Base-by-base conservation (phyloP, 2,888 invertebrate species). In the Leptopilina syphax region DNA sequence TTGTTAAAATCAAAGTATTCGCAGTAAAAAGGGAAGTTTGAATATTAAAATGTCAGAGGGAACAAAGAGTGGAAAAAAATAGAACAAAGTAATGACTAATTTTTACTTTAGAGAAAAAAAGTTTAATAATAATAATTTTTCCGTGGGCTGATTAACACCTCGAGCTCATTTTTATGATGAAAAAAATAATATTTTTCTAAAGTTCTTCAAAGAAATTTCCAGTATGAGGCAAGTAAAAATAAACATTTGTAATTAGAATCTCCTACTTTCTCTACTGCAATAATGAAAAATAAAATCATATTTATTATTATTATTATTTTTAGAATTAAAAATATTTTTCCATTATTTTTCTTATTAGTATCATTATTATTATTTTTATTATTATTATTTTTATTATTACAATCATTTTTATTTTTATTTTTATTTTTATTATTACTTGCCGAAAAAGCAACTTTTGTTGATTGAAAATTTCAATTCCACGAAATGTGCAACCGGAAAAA, bases 81-180 rank as follows among this genome's bases (percentile, higher is more conserved):
- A 68, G 66, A 60, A n/a, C 9, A 41, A 73, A 8, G n/a, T 50
- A 27, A 73, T 34, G 57, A 27, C 73, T 73, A 73, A 41, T 73
- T 73, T 34, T 34, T 27, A 57, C 27, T 73, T 70, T 57, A 13
- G n/a, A 54, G 9, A 10, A 27, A 27, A 57, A 9, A 34, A 3
- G n/a, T 57, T 57, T 57, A 54, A n/a, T 57, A 73, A n/a, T 57
- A 73, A n/a, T 73, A 41, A 73, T 73, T 57, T 3, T 13, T 27
- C 34, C 12, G 13, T 27, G 34, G 54, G n/a, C 57, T 73, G 73
- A 73, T 73, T 73, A 73, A 34, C 57, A 34, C 73, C 73, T 57
- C 34, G 9, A 57, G 73, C 57, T 13, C 27, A n/a, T 47, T 47
- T 73, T 34, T 73, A 4, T 57, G 5, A 13, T 12, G n/a, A 73